Evolutionary conservation across 2,888 invertebrate genomes (phyloP), one percentile per base, ranked within the genome.

Genomic region (Trachelus troglodyta): DNA sequence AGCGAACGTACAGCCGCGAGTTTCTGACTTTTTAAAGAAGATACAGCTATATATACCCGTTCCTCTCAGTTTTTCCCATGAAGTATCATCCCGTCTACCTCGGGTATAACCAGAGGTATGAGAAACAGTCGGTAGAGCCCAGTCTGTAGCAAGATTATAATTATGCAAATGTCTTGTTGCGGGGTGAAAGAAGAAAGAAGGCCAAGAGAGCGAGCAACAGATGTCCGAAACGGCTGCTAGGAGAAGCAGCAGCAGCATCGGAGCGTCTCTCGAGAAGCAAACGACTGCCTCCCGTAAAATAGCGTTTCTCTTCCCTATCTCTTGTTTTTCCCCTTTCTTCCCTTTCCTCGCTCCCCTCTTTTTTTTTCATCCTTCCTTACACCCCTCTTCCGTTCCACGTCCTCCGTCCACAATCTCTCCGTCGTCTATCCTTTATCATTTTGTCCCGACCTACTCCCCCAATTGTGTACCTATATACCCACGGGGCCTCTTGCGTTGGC

Each of bases 131-230:
- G 33, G 12, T 71, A 23, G 71, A 31, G 71, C 33, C 71, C 71
- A 34, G 34, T 15, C 71, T 35, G 68, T 40, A 73, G 73, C 85
- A 85, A 89, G 89, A 90, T 90, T 89, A 90, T 90, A 90, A 90
- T 90, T 90, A 90, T 90, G 90, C 90, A 90, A 90, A 90, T 90
- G 90, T 85, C 87, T 86, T 87, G 89, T 90, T 89, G 89, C 87
- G 88, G 81, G 73, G 78, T 79, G 81, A 76, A 79, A 79, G 81
- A 85, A 86, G 85, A 86, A 56, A 56, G 56, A 56, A 56, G 23
- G 56, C 56, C 56, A 56, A 84, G 87, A 85, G 85, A 83, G 83
- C 81, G 84, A 89, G 90, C 90, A 90, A 90, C 90, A 90, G 90
- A 90, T 90, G 90, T 89, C 90, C 85, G 87, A 87, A 89, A 90